These are phyloP conservation scores for Strongylocentrotus purpuratus DNA, from an alignment of 35 echinoderm and acorn worm genomes.

Conservation along the genomic window DNA sequence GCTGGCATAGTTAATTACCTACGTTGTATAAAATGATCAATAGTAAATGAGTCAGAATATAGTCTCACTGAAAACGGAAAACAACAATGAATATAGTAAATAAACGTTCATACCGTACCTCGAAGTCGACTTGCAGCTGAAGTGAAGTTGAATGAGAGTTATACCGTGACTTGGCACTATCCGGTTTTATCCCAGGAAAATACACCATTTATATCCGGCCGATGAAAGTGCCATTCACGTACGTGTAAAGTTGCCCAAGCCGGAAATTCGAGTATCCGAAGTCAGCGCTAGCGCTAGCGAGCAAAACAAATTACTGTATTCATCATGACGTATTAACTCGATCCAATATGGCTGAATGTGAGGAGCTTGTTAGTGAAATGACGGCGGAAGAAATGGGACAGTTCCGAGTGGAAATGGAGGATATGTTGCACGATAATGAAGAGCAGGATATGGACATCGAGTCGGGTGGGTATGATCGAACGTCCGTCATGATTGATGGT, in stretches of 20 bases:
- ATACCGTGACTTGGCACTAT: background rate
- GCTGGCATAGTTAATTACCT: background rate
- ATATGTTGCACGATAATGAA: slow-evolving; percentile 44
- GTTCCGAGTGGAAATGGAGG: slow-evolving; percentile 50
- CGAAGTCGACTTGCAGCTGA: background rate
- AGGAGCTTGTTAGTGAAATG: slow-evolving; percentile 33
- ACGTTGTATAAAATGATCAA: background rate
- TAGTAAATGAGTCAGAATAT: background rate
- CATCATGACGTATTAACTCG: background rate
- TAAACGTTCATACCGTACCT: background rate
- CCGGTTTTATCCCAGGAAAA: background rate
- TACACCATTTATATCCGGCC: background rate
- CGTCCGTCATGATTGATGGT: slow-evolving; percentile 81
- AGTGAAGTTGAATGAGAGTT: background rate
- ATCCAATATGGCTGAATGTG: slow-evolving; percentile 41
- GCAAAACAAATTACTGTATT: background rate
- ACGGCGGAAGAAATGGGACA: slow-evolving; percentile 44
- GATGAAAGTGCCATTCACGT: background rate
- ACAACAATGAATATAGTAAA: background rate
- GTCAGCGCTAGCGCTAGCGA: background rate
- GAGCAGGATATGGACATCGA: slow-evolving; percentile 61
- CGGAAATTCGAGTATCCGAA: background rate
- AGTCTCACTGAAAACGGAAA: background rate
- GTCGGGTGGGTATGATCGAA: slow-evolving; percentile 60
- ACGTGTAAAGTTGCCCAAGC: background rate